phyloP scores from a whole-genome alignment of 2,113 vertebrate species.

The Hydropotes inermis region DNA sequence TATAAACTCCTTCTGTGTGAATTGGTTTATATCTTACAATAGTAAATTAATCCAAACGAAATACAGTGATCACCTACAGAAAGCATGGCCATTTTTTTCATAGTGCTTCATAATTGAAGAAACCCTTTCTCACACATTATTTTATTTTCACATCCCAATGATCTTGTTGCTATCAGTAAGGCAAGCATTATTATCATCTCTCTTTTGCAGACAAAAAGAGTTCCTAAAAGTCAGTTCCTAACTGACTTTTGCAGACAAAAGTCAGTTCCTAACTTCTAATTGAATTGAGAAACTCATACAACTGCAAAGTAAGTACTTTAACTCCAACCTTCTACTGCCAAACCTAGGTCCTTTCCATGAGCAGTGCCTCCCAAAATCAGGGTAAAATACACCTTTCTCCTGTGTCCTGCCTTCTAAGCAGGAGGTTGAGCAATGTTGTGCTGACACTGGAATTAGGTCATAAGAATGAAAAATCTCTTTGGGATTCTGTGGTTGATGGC shows the following conservation, averaged over 20 bases:
- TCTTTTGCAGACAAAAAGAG: neutral
- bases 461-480: slow-evolving; percentile 25
- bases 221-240: neutral
- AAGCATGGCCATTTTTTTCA: neutral
- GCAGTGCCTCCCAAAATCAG: neutral
- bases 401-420: neutral
- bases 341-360: neutral
- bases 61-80: neutral
- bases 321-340: neutral
- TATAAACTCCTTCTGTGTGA: neutral
- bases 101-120: neutral
- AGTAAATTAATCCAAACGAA: neutral
- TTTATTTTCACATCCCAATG: neutral
- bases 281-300: neutral
- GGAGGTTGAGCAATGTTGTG: neutral
- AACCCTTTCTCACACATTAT: neutral
- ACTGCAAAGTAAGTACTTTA: neutral
- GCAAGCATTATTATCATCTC: neutral
- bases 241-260: neutral
- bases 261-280: neutral
- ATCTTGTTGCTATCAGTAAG: neutral
- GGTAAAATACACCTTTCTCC: neutral
- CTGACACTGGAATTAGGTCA: neutral
- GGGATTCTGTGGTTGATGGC: neutral
- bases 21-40: neutral